Evolutionary conservation across 2,113 vertebrate species (phyloP), one percentile per base, ranked within the genome.

Genomic region (Anseranas semipalmata): DNA sequence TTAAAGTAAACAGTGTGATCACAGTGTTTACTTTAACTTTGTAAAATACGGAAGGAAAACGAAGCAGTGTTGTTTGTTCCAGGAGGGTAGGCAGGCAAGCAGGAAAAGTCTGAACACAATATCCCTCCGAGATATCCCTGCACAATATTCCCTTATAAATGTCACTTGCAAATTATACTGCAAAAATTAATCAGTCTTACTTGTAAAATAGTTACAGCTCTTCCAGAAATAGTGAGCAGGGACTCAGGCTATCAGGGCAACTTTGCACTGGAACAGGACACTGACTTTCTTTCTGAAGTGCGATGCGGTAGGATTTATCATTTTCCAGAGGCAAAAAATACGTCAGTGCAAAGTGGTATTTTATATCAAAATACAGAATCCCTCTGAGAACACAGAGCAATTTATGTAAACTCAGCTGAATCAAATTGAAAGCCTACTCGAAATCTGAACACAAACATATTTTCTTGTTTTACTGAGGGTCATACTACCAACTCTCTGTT

Each of bases 1-100:
- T 96, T 96, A 89, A 97, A 96, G 94, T 96, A 97, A 97, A 96
- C 95, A 97, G 92, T 96, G 89, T 96, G 96, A 97, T 97, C 94
- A 95, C 91, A 94, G 79, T 97, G 90, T 96, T 97, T 97, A 95
- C 93, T 96, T 97, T 93, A 97, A 96, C 96, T 96, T 97, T 95
- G 84, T 62, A 96, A 97, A 97, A 96, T 96, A 94, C 81, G 71
- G 96, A 95, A 97, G 95, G 94, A 97, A 97, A 97, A 97, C 88
- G 89, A 95, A 95, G 94, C 93, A 60, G 92, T 39, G 82, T 59
- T 97, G 94, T 97, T 97, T 97, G 95, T 97, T 97, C 94, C 95
- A 96, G 79, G 48, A 96, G 93, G 78, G 71, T 53, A 97, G 77
- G 66, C 89, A 96, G 68, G 94, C 94, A 96, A 90, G 96, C 91